Conservation (phyloP, 2,797 vertebrate genomes). For the Myotis pilosus region DNA sequence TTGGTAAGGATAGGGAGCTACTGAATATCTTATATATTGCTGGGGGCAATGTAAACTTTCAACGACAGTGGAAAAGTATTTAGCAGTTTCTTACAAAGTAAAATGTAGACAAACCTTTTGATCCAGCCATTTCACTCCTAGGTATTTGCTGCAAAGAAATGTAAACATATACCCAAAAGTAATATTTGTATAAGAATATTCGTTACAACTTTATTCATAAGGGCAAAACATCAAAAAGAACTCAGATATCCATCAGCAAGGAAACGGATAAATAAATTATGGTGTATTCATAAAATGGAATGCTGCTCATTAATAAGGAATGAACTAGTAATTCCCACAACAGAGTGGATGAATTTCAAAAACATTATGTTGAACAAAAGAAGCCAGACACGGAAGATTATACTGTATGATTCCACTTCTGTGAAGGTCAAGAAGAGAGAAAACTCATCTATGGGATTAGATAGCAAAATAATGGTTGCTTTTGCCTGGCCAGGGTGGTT, state of each 20-base stretch:
- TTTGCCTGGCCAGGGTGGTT: background rate
- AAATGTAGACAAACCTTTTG: background rate
- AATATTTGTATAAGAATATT: background rate
- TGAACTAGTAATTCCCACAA: background rate
- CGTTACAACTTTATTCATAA: background rate
- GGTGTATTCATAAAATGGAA: background rate
- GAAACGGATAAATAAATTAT: background rate
- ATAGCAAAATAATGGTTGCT: background rate
- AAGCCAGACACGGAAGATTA: background rate
- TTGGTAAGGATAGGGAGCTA: background rate
- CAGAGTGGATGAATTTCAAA: background rate
- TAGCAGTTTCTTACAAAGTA: background rate
- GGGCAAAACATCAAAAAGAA: background rate
- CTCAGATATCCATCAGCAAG: background rate
- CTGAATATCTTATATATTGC: background rate
- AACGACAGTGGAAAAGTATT: background rate
- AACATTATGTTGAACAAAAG: background rate
- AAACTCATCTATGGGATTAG: background rate
- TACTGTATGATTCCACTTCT: background rate
- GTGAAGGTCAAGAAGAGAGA: background rate
- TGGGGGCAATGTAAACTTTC: background rate
- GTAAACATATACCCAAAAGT: background rate
- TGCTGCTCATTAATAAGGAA: background rate
- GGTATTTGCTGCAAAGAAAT: background rate
- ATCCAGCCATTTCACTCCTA: background rate